Base-by-base conservation (phyloP, 2,888 invertebrate genomes). In the Hermaeophaga mercurialis region DNA sequence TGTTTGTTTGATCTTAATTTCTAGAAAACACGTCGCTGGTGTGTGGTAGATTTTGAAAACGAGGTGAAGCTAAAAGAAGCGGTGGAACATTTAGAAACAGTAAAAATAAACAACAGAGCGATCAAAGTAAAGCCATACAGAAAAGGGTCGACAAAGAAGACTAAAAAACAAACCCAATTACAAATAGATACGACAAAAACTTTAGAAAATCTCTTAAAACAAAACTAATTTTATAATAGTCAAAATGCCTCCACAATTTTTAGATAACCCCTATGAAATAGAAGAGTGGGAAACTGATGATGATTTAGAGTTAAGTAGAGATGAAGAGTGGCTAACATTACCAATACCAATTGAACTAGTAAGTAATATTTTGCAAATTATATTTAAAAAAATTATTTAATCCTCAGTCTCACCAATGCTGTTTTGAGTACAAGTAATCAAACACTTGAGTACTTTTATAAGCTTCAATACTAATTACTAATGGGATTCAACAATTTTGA, bases 1-100 rank as follows among this genome's bases (percentile, higher is more conserved):
- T 1, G 11, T 19, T 22, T n/a, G 7, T 36, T 26, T 34, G 9
- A 41, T 24, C 31, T 56, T 56, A 33, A 39, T 38, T 66, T 67
- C 24, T 52, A 72, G 71, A 71, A 72, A 63, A 67, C 70, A 8
- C 62, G 67, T 15, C 70, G 71, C 22, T 73, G 70, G 69, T 73
- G 73, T 59, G 62, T 66, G n/a, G 59, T 72, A 9, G 60, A 64
- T 7, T 69, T 72, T 57, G 64, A 64, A 39, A 63, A 50, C 46
- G 49, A 64, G 39, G 61, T 65, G 43, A 66, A 64, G 41, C 54
- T 62, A 33, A 47, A 66, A 18, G 59, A 61, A 46, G 69, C 66
- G 4, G 14, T 65, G 6, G 53, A 36, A 11, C 59, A 54, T 26
- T 59, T 73, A 44, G 68, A 65, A 47, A 60, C 58, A 44, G 1